phyloP scores from a whole-genome alignment of 2,113 vertebrate species.

The Equus przewalskii region DNA sequence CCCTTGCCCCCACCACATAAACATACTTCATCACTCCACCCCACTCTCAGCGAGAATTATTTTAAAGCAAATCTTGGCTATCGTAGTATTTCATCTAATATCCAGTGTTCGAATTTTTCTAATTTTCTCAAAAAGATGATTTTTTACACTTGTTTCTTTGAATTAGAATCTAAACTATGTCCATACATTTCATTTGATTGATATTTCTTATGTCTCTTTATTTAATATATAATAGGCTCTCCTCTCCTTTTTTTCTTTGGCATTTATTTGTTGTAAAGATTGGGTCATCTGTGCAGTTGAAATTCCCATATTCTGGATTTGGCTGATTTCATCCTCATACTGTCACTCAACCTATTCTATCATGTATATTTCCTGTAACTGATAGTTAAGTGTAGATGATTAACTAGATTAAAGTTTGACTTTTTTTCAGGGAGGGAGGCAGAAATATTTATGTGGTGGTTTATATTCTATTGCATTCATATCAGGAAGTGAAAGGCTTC shows the following conservation, averaged over 20 bases:
- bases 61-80: not conserved
- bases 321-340: not conserved
- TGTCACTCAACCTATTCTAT: not conserved
- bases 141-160: constrained; percentile 19
- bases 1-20: not conserved
- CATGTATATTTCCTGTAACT: not conserved
- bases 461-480: not conserved
- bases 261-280: not conserved
- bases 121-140: not conserved
- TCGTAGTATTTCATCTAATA: not conserved
- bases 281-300: not conserved
- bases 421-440: not conserved
- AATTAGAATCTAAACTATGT: not conserved
- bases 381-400: not conserved
- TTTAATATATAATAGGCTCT: not conserved
- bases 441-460: not conserved
- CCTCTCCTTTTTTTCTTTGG: not conserved
- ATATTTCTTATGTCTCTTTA: not conserved
- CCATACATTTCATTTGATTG: not conserved
- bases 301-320: not conserved
- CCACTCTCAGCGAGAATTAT: not conserved
- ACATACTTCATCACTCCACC: not conserved
- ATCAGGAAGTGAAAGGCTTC: not conserved
- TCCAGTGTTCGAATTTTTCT: not conserved
- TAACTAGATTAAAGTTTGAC: not conserved